Evolutionary conservation across 2,113 vertebrate genomes (phyloP).

Genomic region (Ardeotis arabs): DNA sequence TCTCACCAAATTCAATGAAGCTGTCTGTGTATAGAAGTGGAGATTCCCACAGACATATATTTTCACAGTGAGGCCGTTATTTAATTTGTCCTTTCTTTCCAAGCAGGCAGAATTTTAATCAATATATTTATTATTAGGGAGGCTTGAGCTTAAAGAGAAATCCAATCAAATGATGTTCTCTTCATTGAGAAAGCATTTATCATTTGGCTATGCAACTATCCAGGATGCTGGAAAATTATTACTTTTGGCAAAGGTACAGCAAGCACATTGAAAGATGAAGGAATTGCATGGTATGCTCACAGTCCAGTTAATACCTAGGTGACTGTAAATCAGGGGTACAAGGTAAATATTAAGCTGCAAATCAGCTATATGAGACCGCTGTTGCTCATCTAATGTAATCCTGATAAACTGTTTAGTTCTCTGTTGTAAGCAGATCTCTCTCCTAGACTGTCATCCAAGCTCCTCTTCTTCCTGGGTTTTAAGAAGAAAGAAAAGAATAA

Average conservation of each 20-base stretch:
- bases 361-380: constrained; percentile 47
- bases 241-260: constrained; percentile 52
- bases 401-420: constrained; percentile 63
- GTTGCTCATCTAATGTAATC: constrained; percentile 58
- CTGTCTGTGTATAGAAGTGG: neutral
- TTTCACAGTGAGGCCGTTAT: neutral
- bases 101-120: constrained; percentile 9
- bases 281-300: constrained; percentile 44
- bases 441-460: neutral
- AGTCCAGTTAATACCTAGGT: constrained; percentile 39
- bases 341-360: constrained; percentile 63
- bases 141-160: constrained; percentile 40
- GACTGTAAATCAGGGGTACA: constrained; percentile 64
- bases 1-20: neutral
- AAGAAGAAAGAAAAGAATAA: neutral
- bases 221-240: constrained; percentile 47
- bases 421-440: neutral
- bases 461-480: neutral
- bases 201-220: constrained; percentile 54
- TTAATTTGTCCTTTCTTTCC: constrained; percentile 19
- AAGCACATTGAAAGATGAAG: constrained; percentile 60
- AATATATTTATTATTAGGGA: constrained; percentile 14
- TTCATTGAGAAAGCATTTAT: constrained; percentile 65
- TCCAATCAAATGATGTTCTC: constrained; percentile 67
- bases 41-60: neutral